These are phyloP conservation scores for Hypothenemus hampei DNA, from an alignment of 1,140 invertebrate genomes.

Conservation along the genomic window DNA sequence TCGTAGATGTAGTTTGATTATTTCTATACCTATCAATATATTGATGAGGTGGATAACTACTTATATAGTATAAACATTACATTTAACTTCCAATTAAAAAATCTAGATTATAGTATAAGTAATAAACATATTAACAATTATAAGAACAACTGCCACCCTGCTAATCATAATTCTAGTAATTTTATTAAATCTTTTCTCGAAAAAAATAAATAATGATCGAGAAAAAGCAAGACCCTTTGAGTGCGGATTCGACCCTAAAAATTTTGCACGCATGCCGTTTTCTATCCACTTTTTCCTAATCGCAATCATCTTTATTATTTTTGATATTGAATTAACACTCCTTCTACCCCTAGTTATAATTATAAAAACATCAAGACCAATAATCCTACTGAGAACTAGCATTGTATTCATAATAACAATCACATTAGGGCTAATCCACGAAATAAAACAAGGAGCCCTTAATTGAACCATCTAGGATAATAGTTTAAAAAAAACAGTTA, in stretches of 20 bases:
- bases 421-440: not conserved
- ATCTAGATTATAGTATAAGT: slow-evolving; percentile 51
- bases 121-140: slow-evolving; percentile 44
- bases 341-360: slow-evolving; percentile 50
- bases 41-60: slow-evolving; percentile 54
- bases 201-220: slow-evolving; percentile 52
- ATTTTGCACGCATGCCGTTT: slow-evolving; percentile 51
- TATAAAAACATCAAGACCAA: not conserved
- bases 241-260: slow-evolving; percentile 59
- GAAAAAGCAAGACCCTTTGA: slow-evolving; percentile 58
- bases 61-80: slow-evolving; percentile 63
- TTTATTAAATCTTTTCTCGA: slow-evolving; percentile 47
- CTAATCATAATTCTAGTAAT: slow-evolving; percentile 48
- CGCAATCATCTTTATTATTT: slow-evolving; percentile 59
- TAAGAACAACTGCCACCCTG: slow-evolving; percentile 45
- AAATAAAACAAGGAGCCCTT: not conserved
- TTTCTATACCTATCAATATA: slow-evolving; percentile 64
- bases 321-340: slow-evolving; percentile 59
- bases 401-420: not conserved
- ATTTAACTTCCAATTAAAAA: slow-evolving; percentile 65
- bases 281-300: slow-evolving; percentile 59
- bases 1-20: slow-evolving; percentile 69
- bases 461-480: not conserved
- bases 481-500: not conserved
- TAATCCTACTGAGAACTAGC: not conserved